These are phyloP conservation scores for Pitangus sulphuratus DNA, from an alignment of 2,797 vertebrate genomes.

Conservation along the genomic window DNA sequence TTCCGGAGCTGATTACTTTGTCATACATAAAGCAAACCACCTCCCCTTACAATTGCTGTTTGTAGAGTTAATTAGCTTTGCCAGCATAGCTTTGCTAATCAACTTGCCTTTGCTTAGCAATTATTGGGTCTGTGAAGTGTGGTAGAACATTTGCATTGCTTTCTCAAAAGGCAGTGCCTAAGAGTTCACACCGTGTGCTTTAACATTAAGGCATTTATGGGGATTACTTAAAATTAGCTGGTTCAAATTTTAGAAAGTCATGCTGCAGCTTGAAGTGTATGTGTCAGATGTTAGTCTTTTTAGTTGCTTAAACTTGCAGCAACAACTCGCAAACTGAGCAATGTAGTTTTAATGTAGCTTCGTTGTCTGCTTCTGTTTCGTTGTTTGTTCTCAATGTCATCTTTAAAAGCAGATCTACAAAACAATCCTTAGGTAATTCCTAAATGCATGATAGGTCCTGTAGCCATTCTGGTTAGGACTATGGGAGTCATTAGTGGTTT, in stretches of 20 bases:
- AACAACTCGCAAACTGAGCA: not conserved
- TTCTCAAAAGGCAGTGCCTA: not conserved
- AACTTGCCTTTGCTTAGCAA: not conserved
- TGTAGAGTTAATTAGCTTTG: constrained; percentile 3
- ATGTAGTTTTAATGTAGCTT: not conserved
- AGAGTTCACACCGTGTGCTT: not conserved
- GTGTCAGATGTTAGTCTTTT: not conserved
- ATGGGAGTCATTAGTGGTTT: not conserved
- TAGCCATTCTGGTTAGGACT: not conserved
- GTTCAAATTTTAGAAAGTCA: not conserved
- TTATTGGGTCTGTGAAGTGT: not conserved
- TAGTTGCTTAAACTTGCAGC: not conserved
- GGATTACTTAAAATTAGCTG: not conserved
- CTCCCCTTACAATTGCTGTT: not conserved
- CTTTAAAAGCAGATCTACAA: not conserved
- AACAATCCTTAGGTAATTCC: not conserved
- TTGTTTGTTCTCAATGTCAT: not conserved
- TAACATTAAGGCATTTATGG: not conserved
- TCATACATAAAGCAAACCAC: not conserved
- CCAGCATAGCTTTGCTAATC: not conserved
- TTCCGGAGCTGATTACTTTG: not conserved
- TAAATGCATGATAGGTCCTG: not conserved
- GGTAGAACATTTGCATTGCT: not conserved
- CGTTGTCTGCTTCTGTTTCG: not conserved
- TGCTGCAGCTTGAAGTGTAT: not conserved